These are phyloP conservation scores for Drosophila neotestacea DNA, from an alignment of 2,888 invertebrate species.

Conservation along the genomic window DNA sequence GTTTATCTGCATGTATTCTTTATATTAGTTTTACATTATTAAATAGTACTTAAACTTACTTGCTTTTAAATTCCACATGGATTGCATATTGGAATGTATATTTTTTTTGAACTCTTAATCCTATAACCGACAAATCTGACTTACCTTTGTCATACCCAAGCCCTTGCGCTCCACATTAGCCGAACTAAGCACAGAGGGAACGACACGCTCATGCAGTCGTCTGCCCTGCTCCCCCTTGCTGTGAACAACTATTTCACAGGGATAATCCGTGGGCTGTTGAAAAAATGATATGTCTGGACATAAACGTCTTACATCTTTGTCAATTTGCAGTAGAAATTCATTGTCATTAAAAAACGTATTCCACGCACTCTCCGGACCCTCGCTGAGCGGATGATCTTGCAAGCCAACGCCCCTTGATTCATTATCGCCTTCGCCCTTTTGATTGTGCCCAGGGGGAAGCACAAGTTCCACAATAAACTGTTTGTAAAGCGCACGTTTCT, in stretches of 20 bases:
- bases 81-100: constrained; percentile 50
- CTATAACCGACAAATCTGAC: constrained; percentile 18
- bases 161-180: constrained; percentile 95
- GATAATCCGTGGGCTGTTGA: constrained; percentile 96
- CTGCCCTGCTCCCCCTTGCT: constrained; percentile 90
- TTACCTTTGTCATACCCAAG: constrained; percentile 95
- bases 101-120: constrained; percentile 32
- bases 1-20: constrained; percentile 86
- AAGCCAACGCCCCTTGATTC: constrained; percentile 70
- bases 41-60: constrained; percentile 62
- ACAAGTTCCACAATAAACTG: constrained; percentile 96
- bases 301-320: constrained; percentile 97
- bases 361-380: constrained; percentile 98
- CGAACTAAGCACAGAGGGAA: constrained; percentile 93
- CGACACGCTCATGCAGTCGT: constrained; percentile 94
- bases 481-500: constrained; percentile 92
- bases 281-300: constrained; percentile 99
- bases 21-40: constrained; percentile 5
- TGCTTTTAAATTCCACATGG: constrained; percentile 64
- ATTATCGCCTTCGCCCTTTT: constrained; percentile 85
- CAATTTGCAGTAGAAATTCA: constrained; percentile 98
- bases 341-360: constrained; percentile 98
- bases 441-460: constrained; percentile 91
- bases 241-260: constrained; percentile 92
- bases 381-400: constrained; percentile 95